Evolutionary conservation across 2,888 invertebrate species (phyloP).

Genomic region (Tetanocera ferruginea): DNA sequence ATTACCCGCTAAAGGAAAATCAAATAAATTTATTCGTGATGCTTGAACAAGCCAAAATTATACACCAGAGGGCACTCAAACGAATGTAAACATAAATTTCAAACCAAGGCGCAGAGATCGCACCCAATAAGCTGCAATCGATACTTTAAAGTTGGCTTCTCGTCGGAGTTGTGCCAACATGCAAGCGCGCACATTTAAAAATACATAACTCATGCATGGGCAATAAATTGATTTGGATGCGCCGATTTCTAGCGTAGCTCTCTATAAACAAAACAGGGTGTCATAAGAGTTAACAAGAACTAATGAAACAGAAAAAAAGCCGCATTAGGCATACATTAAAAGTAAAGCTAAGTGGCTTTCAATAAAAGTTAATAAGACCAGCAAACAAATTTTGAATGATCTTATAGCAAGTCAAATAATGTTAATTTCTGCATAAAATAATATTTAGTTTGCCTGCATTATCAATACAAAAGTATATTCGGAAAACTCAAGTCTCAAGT

Average conservation of each 20-base stretch:
- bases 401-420: no score
- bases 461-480: no score
- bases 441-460: no score
- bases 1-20: constrained; percentile 20
- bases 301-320: not conserved
- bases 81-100: constrained; percentile 52
- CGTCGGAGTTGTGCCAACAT: not conserved
- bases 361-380: no score
- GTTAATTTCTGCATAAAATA: no score
- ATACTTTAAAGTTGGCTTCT: not conserved
- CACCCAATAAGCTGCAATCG: constrained; percentile 30
- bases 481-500: not conserved
- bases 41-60: constrained; percentile 62
- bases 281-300: not conserved
- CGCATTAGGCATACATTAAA: not conserved
- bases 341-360: not conserved
- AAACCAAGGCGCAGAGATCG: constrained; percentile 27
- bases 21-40: constrained; percentile 50
- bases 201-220: constrained; percentile 46
- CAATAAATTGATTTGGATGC: constrained; percentile 44
- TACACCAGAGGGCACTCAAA: constrained; percentile 61
- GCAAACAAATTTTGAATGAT: no score
- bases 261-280: not conserved
- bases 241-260: not conserved
- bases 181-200: constrained; percentile 46